These are phyloP conservation scores for Amazonetta brasiliensis DNA, from an alignment of 2,797 vertebrate species.

Conservation along the genomic window DNA sequence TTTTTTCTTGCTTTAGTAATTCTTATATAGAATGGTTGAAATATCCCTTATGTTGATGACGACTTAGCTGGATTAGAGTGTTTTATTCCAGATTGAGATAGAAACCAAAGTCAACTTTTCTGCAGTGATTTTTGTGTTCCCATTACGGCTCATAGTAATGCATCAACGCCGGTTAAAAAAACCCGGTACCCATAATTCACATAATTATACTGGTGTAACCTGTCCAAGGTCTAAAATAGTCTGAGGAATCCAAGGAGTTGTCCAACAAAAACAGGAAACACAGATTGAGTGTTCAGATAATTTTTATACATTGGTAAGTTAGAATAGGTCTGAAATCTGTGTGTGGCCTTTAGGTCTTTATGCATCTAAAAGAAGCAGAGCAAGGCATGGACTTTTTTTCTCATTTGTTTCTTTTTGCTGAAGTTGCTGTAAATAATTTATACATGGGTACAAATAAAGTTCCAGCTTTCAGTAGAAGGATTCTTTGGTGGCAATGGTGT, in stretches of 20 bases:
- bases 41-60: background rate
- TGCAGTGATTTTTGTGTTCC: background rate
- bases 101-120: background rate
- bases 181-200: slow-evolving; percentile 11
- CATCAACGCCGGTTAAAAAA: slow-evolving; percentile 11
- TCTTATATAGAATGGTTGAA: background rate
- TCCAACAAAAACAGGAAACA: slow-evolving; percentile 53
- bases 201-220: slow-evolving; percentile 63
- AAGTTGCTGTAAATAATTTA: background rate
- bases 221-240: slow-evolving; percentile 42
- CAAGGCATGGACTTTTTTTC: background rate
- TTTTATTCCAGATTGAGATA: background rate
- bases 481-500: background rate
- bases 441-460: background rate
- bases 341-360: slow-evolving; percentile 1
- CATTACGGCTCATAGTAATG: background rate
- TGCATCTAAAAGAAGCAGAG: background rate
- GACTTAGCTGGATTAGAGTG: background rate
- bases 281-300: slow-evolving; percentile 37
- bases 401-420: background rate
- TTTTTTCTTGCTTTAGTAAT: background rate
- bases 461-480: background rate
- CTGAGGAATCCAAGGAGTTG: slow-evolving; percentile 44
- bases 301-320: background rate
- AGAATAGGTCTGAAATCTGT: slow-evolving; percentile 1